phyloP scores from a whole-genome alignment of 2,797 vertebrate genomes.

The Channallabes apus region DNA sequence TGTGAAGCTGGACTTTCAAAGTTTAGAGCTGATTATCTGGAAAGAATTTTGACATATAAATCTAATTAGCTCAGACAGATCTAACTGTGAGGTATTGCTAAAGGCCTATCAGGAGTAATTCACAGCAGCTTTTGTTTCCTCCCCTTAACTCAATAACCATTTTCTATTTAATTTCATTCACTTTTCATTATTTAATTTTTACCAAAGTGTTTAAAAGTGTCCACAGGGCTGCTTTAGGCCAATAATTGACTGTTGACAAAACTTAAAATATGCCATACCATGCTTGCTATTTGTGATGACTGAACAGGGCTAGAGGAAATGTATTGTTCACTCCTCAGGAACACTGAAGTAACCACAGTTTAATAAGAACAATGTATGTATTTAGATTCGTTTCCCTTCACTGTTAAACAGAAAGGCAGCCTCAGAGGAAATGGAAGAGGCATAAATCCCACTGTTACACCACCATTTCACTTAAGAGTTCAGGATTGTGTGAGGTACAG shows the following conservation, averaged over 20 bases:
- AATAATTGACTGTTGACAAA: constrained; percentile 7
- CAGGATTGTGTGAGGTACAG: constrained; percentile 11
- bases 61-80: not conserved
- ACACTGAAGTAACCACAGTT: not conserved
- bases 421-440: constrained; percentile 31
- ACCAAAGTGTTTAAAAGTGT: not conserved
- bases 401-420: not conserved
- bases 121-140: not conserved
- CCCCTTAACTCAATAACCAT: not conserved
- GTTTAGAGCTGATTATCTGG: not conserved
- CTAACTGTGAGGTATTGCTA: not conserved
- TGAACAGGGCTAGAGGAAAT: constrained; percentile 27
- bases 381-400: constrained; percentile 9
- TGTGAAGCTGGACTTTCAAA: not conserved
- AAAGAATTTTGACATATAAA: not conserved
- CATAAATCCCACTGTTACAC: constrained; percentile 10
- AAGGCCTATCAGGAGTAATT: not conserved
- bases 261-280: not conserved
- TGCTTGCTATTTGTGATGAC: not conserved
- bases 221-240: not conserved
- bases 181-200: not conserved
- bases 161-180: not conserved
- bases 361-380: constrained; percentile 27
- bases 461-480: not conserved
- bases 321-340: constrained; percentile 30